Evolutionary conservation across 2,113 vertebrate species (phyloP).

Genomic region (Mustela lutreola): DNA sequence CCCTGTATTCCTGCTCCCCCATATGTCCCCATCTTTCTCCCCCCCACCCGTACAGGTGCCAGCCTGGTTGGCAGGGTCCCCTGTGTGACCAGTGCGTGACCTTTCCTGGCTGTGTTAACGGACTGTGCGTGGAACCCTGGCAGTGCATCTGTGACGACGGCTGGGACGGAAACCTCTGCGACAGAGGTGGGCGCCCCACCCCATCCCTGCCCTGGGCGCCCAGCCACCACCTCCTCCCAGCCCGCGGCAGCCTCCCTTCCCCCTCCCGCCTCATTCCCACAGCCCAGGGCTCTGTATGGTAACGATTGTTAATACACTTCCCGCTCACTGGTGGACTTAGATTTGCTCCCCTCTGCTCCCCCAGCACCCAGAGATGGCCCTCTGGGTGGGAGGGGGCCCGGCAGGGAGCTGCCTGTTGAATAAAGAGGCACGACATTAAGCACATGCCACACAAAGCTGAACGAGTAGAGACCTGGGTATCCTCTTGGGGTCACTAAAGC

Average conservation of each 20-base stretch:
- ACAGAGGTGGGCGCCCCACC: slow-evolving; percentile 90
- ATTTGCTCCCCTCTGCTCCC: background rate
- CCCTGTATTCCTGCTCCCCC: background rate
- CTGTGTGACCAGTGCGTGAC: slow-evolving; percentile 93
- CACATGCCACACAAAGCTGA: background rate
- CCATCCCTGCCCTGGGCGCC: accelerated
- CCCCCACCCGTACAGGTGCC: slow-evolving; percentile 90
- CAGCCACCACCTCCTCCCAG: background rate
- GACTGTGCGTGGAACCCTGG: slow-evolving; percentile 94
- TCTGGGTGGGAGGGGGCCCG: too few species aligned
- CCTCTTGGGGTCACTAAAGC: background rate
- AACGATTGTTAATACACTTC: background rate
- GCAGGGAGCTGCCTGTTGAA: background rate
- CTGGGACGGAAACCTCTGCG: slow-evolving; percentile 95
- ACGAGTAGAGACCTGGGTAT: background rate
- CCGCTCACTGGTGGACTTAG: accelerated
- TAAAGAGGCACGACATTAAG: slow-evolving; percentile 1
- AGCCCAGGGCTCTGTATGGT: too few species aligned
- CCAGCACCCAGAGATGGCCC: background rate
- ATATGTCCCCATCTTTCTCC: background rate
- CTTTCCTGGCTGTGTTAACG: slow-evolving; percentile 93
- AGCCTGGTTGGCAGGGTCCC: slow-evolving; percentile 94
- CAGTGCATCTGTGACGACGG: slow-evolving; percentile 95
- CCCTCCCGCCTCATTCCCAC: accelerated
- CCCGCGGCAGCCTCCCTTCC: background rate